Conservation (phyloP, 2,888 invertebrate species). For the Agrotis segetum region DNA sequence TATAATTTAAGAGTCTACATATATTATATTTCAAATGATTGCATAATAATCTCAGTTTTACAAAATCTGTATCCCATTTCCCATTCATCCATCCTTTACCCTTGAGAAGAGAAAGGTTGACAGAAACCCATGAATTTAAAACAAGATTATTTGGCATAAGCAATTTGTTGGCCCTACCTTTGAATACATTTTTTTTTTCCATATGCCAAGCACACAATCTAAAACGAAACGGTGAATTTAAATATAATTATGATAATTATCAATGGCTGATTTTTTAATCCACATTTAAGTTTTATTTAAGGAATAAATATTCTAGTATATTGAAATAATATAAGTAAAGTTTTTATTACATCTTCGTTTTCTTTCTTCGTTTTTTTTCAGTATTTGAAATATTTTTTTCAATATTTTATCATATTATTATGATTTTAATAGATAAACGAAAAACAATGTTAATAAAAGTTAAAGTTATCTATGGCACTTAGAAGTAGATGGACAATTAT, state of each 20-base stretch:
- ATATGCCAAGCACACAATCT: neutral
- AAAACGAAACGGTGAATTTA: neutral
- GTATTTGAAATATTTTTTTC: no score
- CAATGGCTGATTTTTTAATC: neutral
- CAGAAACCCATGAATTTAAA: conserved; percentile 23
- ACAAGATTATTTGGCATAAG: conserved; percentile 22
- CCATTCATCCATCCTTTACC: neutral
- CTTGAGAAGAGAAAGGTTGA: conserved; percentile 15
- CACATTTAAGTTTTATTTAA: neutral
- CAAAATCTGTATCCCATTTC: conserved; percentile 9
- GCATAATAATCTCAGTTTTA: neutral
- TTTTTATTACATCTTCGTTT: no score
- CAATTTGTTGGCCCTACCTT: neutral
- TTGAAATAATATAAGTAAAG: no score
- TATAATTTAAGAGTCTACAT: neutral
- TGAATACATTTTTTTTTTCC: neutral
- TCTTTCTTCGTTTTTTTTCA: no score
- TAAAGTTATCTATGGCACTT: no score
- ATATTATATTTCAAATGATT: conserved; percentile 6
- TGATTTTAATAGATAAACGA: no score
- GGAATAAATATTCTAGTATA: no score
- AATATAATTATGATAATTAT: neutral
- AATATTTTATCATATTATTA: no score
- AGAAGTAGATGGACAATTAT: no score
- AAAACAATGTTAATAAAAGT: no score